These are phyloP conservation scores for Chrysemys picta DNA, from an alignment of 2,113 vertebrate genomes.

Conservation along the genomic window DNA sequence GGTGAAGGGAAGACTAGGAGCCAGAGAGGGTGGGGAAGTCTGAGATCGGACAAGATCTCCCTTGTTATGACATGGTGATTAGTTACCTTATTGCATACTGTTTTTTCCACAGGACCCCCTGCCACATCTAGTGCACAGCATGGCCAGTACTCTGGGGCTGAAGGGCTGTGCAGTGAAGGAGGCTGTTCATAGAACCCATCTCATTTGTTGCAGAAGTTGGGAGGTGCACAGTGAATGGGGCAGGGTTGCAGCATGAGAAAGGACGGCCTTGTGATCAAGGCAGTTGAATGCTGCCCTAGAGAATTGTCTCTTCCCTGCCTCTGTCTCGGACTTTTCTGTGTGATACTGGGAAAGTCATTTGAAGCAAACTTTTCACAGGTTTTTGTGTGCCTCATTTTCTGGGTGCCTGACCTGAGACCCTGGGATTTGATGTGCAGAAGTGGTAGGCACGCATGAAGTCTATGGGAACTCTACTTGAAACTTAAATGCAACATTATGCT, in stretches of 20 bases:
- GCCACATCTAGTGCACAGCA: not conserved
- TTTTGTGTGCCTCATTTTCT: not conserved
- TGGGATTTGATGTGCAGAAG: not conserved
- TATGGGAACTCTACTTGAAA: not conserved
- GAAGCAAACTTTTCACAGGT: not conserved
- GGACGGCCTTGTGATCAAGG: not conserved
- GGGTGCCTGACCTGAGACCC: not conserved
- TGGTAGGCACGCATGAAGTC: not conserved
- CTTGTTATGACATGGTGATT: not conserved
- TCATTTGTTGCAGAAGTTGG: not conserved
- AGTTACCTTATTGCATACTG: not conserved
- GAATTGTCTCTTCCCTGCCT: not conserved
- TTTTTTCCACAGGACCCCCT: not conserved
- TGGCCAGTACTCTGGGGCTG: not conserved
- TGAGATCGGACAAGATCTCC: not conserved
- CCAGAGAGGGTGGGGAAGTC: not conserved
- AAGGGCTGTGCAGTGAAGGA: not conserved
- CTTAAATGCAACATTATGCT: not conserved
- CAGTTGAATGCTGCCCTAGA: not conserved
- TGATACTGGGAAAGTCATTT: not conserved
- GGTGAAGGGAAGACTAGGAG: not conserved
- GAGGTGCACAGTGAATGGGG: not conserved
- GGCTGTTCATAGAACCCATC: not conserved
- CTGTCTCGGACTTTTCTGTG: not conserved
- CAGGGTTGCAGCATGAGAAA: not conserved